phyloP scores from a whole-genome alignment of 2,888 invertebrate species.

The Agriopis leucophaearia region DNA sequence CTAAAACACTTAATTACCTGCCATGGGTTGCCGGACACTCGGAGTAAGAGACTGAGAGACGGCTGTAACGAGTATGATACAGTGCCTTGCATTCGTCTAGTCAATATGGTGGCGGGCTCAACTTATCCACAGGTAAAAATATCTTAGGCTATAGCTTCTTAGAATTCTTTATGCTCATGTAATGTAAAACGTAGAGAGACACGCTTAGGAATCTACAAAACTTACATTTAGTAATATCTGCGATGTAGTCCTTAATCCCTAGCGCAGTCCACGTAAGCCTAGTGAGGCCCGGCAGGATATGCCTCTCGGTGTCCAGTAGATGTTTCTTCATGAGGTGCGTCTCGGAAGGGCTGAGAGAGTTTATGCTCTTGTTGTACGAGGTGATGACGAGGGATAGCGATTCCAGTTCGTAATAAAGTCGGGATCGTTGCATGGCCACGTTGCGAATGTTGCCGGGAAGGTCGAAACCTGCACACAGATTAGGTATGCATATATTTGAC shows the following conservation, averaged over 20 bases:
- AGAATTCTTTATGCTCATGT: too few species aligned
- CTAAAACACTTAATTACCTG: too few species aligned
- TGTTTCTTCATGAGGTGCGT: conserved; percentile 89
- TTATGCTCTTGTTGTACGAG: conserved; percentile 88
- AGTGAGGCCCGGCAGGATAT: conserved; percentile 92
- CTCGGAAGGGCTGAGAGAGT: conserved; percentile 90
- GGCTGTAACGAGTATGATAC: too few species aligned
- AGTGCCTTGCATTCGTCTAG: too few species aligned
- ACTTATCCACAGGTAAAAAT: too few species aligned
- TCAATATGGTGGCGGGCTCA: too few species aligned
- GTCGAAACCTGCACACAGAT: conserved; percentile 63
- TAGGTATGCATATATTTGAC: too few species aligned
- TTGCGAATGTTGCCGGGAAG: conserved; percentile 83
- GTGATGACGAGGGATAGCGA: conserved; percentile 86
- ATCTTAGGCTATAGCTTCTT: too few species aligned
- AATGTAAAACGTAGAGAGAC: too few species aligned
- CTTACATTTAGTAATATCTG: conserved; percentile 77
- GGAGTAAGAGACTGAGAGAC: too few species aligned
- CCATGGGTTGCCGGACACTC: too few species aligned
- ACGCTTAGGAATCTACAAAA: not conserved
- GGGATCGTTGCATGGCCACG: conserved; percentile 87
- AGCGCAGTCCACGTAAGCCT: conserved; percentile 95
- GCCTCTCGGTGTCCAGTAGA: conserved; percentile 90
- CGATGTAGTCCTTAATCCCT: conserved; percentile 91
- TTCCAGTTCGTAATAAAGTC: conserved; percentile 89